phyloP scores from a whole-genome alignment of 2,797 vertebrate species.

The Stomatorhinus walkeri region DNA sequence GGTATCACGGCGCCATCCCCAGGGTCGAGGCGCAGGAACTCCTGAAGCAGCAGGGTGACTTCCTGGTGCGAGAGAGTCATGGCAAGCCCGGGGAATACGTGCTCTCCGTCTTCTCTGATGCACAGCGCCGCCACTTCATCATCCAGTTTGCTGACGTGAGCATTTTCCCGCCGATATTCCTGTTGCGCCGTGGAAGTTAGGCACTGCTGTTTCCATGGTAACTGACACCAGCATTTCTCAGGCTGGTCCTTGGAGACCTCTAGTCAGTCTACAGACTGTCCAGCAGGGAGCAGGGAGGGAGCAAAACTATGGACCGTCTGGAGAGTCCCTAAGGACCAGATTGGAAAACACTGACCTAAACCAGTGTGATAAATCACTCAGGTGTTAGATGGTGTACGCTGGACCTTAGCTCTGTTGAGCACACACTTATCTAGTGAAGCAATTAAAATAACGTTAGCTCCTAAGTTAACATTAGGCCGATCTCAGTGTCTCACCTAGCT shows the following conservation, averaged over 20 bases:
- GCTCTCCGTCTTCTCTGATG: conserved; percentile 91
- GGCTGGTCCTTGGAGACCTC: background rate
- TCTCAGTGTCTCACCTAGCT: background rate
- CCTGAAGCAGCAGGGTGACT: conserved; percentile 89
- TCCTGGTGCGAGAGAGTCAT: conserved; percentile 92
- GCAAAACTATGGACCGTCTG: background rate
- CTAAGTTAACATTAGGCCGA: background rate
- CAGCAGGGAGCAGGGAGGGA: background rate
- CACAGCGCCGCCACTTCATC: conserved; percentile 92
- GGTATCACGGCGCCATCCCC: conserved; percentile 95
- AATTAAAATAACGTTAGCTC: background rate
- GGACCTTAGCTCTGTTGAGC: background rate
- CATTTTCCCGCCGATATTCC: conserved; percentile 31
- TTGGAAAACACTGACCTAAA: background rate
- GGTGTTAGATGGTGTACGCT: background rate
- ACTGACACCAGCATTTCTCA: background rate
- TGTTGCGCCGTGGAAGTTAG: background rate
- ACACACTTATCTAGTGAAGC: background rate
- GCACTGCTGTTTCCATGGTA: background rate
- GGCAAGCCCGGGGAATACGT: conserved; percentile 97
- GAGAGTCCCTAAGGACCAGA: background rate
- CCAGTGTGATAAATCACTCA: background rate
- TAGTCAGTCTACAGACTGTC: background rate
- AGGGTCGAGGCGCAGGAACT: conserved; percentile 90
- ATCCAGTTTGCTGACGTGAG: conserved; percentile 92